These are phyloP conservation scores for Masnerella sp. DNA, from an alignment of 2,888 invertebrate genomes.

Conservation along the genomic window DNA sequence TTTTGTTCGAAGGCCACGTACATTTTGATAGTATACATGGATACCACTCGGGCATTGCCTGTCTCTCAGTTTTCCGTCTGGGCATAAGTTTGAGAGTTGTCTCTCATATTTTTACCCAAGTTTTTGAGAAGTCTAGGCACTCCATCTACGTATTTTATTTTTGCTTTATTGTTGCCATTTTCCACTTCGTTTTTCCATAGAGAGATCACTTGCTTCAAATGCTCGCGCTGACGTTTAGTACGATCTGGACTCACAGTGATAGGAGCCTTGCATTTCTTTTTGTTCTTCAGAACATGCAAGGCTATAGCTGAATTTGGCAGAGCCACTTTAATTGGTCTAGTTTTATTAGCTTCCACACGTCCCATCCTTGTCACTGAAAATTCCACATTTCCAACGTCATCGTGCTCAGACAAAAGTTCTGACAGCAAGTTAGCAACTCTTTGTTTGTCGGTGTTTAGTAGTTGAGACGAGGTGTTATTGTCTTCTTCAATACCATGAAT, in stretches of 20 bases:
- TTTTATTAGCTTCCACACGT: neutral
- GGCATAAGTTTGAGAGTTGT: neutral
- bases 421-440: neutral
- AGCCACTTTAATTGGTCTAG: neutral
- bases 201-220: neutral
- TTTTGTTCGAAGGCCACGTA: neutral
- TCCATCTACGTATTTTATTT: neutral
- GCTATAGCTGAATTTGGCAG: neutral
- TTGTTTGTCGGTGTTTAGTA: neutral
- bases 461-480: neutral
- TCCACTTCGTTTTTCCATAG: neutral
- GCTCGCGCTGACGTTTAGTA: neutral
- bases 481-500: neutral
- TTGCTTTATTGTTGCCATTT: neutral
- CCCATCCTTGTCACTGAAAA: neutral
- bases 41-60: neutral
- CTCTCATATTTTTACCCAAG: no score
- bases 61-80: neutral
- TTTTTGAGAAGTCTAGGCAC: neutral
- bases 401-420: no score
- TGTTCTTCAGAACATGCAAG: neutral
- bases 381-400: no score
- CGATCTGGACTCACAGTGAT: neutral
- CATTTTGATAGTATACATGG: neutral
- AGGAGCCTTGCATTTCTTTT: neutral